phyloP scores from a whole-genome alignment of 2,888 invertebrate species.

The Cataglyphis altisquamis region DNA sequence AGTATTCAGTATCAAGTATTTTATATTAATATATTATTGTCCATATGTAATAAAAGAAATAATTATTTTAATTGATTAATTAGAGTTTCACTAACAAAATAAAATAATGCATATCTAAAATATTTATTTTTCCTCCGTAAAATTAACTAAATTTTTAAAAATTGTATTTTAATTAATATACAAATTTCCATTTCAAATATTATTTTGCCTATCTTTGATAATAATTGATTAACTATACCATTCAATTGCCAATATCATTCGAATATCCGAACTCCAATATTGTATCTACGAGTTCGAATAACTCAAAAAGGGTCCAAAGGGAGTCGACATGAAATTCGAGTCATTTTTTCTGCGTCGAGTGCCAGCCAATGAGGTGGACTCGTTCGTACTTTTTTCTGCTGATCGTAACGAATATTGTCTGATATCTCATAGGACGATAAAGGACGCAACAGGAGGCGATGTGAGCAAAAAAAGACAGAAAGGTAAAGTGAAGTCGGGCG shows the following conservation, averaged over 20 bases:
- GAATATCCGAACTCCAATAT: slow-evolving; percentile 52
- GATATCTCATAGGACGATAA: slow-evolving; percentile 59
- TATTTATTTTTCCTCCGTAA: not conserved
- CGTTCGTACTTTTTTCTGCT: slow-evolving; percentile 52
- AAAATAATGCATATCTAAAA: not conserved
- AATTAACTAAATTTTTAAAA: not conserved
- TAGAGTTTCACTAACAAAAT: not conserved
- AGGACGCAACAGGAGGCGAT: slow-evolving; percentile 70
- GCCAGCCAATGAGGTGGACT: slow-evolving; percentile 69
- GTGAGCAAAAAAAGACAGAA: slow-evolving; percentile 11
- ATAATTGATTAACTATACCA: not conserved
- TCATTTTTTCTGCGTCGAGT: slow-evolving; percentile 61
- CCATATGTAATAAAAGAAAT: no score
- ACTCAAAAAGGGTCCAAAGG: slow-evolving; percentile 45
- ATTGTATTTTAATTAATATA: no score
- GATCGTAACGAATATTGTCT: slow-evolving; percentile 57
- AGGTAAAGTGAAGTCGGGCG: not conserved
- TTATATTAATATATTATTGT: no score
- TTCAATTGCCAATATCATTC: not conserved
- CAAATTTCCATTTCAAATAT: not conserved
- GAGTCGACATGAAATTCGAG: slow-evolving; percentile 71
- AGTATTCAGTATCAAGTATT: no score
- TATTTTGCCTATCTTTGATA: not conserved
- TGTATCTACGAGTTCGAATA: slow-evolving; percentile 61
- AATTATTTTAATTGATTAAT: not conserved